Percentiles rank a stretch among this genome's conserved stretches.
Conservation (phyloP, 2,113 vertebrate species). For the Oreochromis spilurus region DNA sequence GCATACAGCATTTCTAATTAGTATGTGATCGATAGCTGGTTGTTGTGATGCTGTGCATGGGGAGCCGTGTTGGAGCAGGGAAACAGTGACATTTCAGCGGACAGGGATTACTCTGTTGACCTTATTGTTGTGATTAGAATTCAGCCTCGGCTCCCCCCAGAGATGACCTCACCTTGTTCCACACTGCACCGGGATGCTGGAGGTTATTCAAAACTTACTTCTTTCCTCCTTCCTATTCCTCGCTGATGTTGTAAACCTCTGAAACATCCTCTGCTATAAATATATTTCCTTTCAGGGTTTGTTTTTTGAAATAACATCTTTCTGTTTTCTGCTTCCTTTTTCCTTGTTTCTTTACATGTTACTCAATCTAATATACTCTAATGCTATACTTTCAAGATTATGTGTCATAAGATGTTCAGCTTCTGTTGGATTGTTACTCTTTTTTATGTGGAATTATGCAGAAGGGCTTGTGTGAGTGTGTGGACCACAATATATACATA, state of each 20-base stretch:
- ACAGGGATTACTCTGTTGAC: slow-evolving; percentile 63
- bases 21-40: slow-evolving; percentile 58
- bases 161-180: slow-evolving; percentile 58
- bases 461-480: neutral
- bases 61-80: slow-evolving; percentile 37
- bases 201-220: slow-evolving; percentile 30
- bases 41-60: slow-evolving; percentile 58
- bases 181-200: slow-evolving; percentile 15
- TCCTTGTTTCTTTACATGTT: neutral
- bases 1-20: slow-evolving; percentile 56
- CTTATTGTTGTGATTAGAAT: slow-evolving; percentile 68
- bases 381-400: neutral
- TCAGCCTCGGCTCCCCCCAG: slow-evolving; percentile 26
- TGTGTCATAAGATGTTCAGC: neutral
- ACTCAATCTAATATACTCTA: neutral
- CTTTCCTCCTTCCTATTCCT: neutral
- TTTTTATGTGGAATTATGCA: neutral
- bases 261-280: neutral
- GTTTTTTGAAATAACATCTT: neutral
- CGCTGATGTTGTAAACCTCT: neutral
- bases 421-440: neutral
- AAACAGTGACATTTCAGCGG: slow-evolving; percentile 61
- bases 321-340: neutral
- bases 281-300: neutral
- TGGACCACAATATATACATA: neutral